phyloP scores from a whole-genome alignment of 2,888 invertebrate species.

The Pachycephus smyrnensis region DNA sequence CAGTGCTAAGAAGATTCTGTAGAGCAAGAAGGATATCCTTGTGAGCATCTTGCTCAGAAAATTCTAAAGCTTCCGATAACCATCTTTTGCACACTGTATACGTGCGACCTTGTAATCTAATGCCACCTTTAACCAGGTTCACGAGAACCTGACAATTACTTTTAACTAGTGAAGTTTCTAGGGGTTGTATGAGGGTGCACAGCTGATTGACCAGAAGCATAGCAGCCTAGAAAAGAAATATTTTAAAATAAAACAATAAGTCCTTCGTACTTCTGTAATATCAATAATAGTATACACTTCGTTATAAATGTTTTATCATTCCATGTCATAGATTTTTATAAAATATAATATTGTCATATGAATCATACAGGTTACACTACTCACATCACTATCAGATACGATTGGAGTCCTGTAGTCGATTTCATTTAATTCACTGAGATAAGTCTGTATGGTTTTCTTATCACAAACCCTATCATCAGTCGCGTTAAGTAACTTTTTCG shows the following conservation, averaged over 20 bases:
- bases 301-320: conserved; percentile 3
- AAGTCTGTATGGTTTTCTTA: conserved; percentile 66
- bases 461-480: conserved; percentile 46
- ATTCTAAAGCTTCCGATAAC: conserved; percentile 48
- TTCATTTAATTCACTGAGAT: conserved; percentile 74
- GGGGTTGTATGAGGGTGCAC: conserved; percentile 42
- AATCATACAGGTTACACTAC: conserved; percentile 23
- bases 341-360: background rate
- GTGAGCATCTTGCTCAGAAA: conserved; percentile 33
- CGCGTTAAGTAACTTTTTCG: conserved; percentile 45
- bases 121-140: conserved; percentile 45
- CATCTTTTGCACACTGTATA: conserved; percentile 47
- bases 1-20: conserved; percentile 43
- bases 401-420: conserved; percentile 71
- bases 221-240: conserved; percentile 39
- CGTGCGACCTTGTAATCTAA: conserved; percentile 43
- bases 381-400: conserved; percentile 68
- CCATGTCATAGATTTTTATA: background rate
- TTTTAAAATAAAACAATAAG: background rate
- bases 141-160: conserved; percentile 49
- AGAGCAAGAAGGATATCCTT: conserved; percentile 43
- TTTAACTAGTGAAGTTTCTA: conserved; percentile 47
- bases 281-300: background rate
- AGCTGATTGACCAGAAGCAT: conserved; percentile 51
- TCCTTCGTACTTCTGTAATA: background rate